These are phyloP conservation scores for Conopomorpha cramerella DNA, from an alignment of 1,140 invertebrate species.

Conservation along the genomic window DNA sequence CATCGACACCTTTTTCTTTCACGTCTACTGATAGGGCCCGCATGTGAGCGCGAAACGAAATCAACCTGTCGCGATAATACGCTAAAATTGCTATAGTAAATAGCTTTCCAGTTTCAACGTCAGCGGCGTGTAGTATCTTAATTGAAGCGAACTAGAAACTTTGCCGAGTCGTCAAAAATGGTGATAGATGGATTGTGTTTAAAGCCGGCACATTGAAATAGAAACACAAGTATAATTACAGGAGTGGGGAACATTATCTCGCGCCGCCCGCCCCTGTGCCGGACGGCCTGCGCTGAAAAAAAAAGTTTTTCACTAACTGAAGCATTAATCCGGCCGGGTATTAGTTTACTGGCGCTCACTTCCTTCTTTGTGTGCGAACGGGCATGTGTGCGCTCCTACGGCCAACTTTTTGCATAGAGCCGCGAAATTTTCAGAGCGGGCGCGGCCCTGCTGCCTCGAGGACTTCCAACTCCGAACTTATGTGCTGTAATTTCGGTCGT, in stretches of 20 bases:
- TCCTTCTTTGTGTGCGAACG: slow-evolving; percentile 25
- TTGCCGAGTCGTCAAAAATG: too few species aligned
- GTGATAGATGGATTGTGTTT: too few species aligned
- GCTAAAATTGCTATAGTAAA: too few species aligned
- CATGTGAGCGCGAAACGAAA: too few species aligned
- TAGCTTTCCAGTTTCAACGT: too few species aligned
- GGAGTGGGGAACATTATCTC: not conserved
- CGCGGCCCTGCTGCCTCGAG: slow-evolving; percentile 8
- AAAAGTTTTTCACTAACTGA: slow-evolving; percentile 61
- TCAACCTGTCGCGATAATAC: too few species aligned
- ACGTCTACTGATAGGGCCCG: too few species aligned
- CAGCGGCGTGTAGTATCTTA: too few species aligned
- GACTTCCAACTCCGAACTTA: slow-evolving; percentile 5
- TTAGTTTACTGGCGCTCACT: slow-evolving; percentile 57
- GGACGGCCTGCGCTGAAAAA: slow-evolving; percentile 58
- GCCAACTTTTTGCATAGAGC: slow-evolving; percentile 49
- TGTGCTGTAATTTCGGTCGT: slow-evolving; percentile 7
- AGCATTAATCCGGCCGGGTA: slow-evolving; percentile 59
- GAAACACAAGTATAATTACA: not conserved
- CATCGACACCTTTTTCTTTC: too few species aligned
- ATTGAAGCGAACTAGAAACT: too few species aligned
- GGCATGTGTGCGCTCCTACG: slow-evolving; percentile 35
- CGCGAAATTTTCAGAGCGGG: slow-evolving; percentile 7
- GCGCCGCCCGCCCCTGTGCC: slow-evolving; percentile 35
- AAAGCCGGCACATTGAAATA: too few species aligned